These are phyloP conservation scores for Pseudotriccus pelzelni DNA, from an alignment of 2,797 vertebrate genomes.

Conservation along the genomic window DNA sequence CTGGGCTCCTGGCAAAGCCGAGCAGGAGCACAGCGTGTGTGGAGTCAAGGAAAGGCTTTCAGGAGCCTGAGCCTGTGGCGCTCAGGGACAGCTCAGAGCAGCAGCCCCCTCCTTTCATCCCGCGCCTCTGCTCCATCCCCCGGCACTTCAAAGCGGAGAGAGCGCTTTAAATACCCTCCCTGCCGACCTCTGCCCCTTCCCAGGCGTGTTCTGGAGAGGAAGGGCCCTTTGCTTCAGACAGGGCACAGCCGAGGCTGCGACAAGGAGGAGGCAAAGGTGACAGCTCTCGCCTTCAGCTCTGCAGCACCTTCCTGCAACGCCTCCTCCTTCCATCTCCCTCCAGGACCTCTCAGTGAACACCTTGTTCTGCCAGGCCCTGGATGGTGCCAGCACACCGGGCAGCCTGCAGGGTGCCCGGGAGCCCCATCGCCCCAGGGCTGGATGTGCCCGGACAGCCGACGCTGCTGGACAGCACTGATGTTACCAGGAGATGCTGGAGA, in stretches of 20 bases:
- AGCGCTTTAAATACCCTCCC: background rate
- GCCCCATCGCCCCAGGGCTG: background rate
- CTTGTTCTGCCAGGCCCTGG: background rate
- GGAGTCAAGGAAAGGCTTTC: background rate
- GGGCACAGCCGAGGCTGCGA: accelerated
- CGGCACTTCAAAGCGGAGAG: slow-evolving; percentile 15
- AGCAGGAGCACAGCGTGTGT: accelerated
- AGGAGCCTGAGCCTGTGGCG: slow-evolving; percentile 21
- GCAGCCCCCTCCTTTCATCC: background rate
- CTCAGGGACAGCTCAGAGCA: slow-evolving; percentile 16
- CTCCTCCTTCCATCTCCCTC: background rate
- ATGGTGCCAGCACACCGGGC: background rate
- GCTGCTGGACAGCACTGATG: background rate
- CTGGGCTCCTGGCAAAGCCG: accelerated
- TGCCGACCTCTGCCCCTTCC: background rate
- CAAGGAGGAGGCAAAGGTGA: background rate
- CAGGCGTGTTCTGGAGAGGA: background rate
- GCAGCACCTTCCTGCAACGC: background rate
- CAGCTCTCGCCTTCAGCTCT: background rate
- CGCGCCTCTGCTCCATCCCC: background rate
- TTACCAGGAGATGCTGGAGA: background rate
- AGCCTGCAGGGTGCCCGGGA: background rate
- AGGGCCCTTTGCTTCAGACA: background rate
- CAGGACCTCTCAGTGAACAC: accelerated
- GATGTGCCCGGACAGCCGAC: accelerated